Base-by-base conservation (phyloP, 1,140 invertebrate species). In the Neodiprion lecontei region DNA sequence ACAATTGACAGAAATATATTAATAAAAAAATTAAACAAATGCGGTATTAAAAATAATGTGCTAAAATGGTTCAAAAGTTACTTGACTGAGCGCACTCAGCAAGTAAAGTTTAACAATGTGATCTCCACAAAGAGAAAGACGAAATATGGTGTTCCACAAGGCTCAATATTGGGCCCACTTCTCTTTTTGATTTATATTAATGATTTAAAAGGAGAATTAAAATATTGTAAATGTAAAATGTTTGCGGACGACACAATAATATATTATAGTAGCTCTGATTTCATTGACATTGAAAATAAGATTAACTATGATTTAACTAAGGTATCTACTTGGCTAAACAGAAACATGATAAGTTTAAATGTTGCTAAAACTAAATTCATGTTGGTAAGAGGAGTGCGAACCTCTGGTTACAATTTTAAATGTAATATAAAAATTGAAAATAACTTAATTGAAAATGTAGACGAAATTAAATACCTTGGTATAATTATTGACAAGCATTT, bases 171-270 rank as follows among this genome's bases (percentile, higher is more conserved):
- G n/a, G 53, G 53, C n/a, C 53, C 53, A 61, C 1, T 61, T 11
- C 11, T 61, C 11, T 61, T 61, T 61, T 12, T 61, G 7, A 12
- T 61, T 11, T 61, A 61, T 4, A 61, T 61, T 61, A 61, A 61
- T 61, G 53, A 61, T 3, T 12, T 61, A 12, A n/a, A 12, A 61
- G n/a, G 53, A 12, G 11, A 61, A 61, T 61, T 61, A 61, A 11
- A 61, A n/a, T n/a, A 61, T n/a, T 61, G 53, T 7, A 12, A 11
- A n/a, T 61, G 53, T 61, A 61, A 61, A 61, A 61, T 61, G 11
- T 61, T 61, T 61, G 53, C 53, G 11, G 53, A 61, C 53, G 53
- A 61, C n/a, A 61, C 53, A 61, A 61, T 61, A n/a, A 61, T 61
- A 61, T 61, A 61, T 61, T 11, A 12, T 11, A 61, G 53, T 61